Evolutionary conservation across 1,140 invertebrate species (phyloP), one percentile per base, ranked within the genome.

Genomic region (Kradibia gibbosae): DNA sequence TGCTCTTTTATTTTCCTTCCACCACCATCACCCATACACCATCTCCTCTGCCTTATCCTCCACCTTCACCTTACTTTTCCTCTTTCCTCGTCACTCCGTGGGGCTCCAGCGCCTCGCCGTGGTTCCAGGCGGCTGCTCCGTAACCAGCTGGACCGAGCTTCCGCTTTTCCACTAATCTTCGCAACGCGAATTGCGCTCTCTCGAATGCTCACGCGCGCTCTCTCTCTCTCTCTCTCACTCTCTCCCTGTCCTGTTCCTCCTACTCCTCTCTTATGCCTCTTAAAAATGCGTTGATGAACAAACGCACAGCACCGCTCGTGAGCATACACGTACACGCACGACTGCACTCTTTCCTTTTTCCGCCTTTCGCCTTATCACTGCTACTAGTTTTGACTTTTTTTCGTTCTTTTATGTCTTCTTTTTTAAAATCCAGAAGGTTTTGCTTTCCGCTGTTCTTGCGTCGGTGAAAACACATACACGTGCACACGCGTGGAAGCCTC

Each of bases 131-230:
- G 5, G 5, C 0, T 22, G 39, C 25, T 8, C 15, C 15, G 31
- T 28, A 65, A 31, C 60, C 60, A 65, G 60, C 60, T 65, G 60
- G 60, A 65, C 60, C 60, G 31, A 65, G 7, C 22, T 4, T 3
- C 20, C 28, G 62, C 62, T 67, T 67, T 67, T 67, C 62, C 62
- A 20, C 39, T 39, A 36, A 39, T 67, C n/a, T n/a, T n/a, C n/a
- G n/a, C n/a, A n/a, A n/a, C n/a, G n/a, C n/a, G n/a, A n/a, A n/a
- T n/a, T n/a, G n/a, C n/a, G n/a, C n/a, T n/a, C n/a, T n/a, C n/a
- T n/a, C n/a, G n/a, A n/a, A 67, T 39, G 62, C n/a, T n/a, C 34
- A 67, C 62, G 39, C 62, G 20, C 25, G 34, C 39, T 67, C 13
- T 15, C 3, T 28, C 34, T 39, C 62, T n/a, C n/a, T n/a, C n/a